These are phyloP conservation scores for Clarias batrachus DNA, from an alignment of 2,113 vertebrate genomes.

Conservation along the genomic window DNA sequence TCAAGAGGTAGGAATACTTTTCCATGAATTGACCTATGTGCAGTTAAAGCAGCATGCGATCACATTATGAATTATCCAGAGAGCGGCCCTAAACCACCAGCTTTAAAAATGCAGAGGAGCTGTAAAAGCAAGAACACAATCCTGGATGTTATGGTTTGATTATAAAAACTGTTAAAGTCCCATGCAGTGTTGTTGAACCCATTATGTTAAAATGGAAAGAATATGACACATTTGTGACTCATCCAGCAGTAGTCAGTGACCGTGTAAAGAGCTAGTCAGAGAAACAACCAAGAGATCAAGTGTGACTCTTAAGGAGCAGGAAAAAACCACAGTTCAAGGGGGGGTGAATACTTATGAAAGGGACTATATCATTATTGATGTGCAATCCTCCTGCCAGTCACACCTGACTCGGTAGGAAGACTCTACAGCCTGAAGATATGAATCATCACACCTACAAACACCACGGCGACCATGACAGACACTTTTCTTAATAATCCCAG, in stretches of 20 bases:
- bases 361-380: slow-evolving; percentile 18
- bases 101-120: background rate
- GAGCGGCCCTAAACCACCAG: background rate
- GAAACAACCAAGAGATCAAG: background rate
- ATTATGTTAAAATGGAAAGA: background rate
- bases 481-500: slow-evolving; percentile 37
- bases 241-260: background rate
- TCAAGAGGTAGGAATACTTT: no score
- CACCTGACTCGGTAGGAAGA: slow-evolving; percentile 34
- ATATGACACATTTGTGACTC: background rate
- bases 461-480: slow-evolving; percentile 21
- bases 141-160: background rate
- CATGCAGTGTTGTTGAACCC: background rate
- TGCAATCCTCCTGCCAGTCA: slow-evolving; percentile 36
- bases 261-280: background rate
- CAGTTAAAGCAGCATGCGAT: background rate
- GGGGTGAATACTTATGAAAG: background rate
- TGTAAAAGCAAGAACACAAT: background rate
- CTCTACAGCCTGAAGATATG: slow-evolving; percentile 34
- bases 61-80: background rate
- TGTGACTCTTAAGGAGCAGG: background rate
- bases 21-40: background rate
- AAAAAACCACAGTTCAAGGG: background rate
- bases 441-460: slow-evolving; percentile 45
- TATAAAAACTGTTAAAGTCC: background rate